Base-by-base conservation (phyloP, 2,888 invertebrate species). In the Harpagoxenus sublaevis region DNA sequence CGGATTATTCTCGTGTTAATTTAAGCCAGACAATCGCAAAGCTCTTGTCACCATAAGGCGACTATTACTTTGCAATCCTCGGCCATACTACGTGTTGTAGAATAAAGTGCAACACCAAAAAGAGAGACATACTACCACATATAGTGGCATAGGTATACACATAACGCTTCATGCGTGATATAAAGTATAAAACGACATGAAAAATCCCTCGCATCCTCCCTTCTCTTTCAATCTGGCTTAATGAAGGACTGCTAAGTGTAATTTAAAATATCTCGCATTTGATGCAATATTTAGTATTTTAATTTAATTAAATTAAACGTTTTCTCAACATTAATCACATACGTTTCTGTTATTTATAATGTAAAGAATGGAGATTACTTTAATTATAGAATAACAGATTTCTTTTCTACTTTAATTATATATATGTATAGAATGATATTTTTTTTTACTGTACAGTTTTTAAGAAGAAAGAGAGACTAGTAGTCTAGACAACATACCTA, bases 1-100 rank as follows among this genome's bases (percentile, higher is more conserved):
- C 12, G 77, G 66, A 78, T 66, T 78, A 78, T 78, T 70, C 78
- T 70, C 35, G 57, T 70, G 78, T 78, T 70, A 78, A 78, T 70
- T 70, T 45, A 35, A 57, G 15, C 42, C 55, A 57, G 70, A 78
- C 78, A 78, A 78, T 78, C 28, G 70, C 45, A 45, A 15, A 57
- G 57, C 45, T 78, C 70, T 78, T 57, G 57, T 78, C 70, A 57
- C 57, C 31, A 45, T 70, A 70, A 78, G 57, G 70, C 48, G 35
- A 23, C 70, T 68, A 78, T 78, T 78, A 78, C 57, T 57, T 70
- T 55, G 57, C 45, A 42, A 78, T 68, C 45, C 78, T 57, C 6
- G 42, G 31, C 15, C 45, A 31, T 79, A 23, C 12, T 65, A 39
- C 12, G 4, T 35, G 55, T n/a, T 42, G 70, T 70, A 60, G 60